phyloP scores from a whole-genome alignment of 2,888 invertebrate species.

The Plebejus argus region DNA sequence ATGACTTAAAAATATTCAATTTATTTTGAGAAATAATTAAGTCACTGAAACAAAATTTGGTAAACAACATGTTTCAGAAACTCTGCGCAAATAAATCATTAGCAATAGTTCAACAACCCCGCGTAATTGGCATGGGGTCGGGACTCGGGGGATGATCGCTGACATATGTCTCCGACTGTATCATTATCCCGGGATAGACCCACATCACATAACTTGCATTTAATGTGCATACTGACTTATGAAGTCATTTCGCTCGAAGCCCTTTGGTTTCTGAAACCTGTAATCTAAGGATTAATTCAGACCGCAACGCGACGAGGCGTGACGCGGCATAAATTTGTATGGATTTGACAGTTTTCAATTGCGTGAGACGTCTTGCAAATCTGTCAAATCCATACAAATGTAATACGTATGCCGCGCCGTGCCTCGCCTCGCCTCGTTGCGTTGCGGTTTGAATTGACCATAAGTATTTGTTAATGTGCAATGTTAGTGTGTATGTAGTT shows the following conservation, averaged over 20 bases:
- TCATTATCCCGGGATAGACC: constrained; percentile 68
- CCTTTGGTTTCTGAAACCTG: not conserved
- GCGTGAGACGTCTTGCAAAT: too few species aligned
- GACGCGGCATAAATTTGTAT: too few species aligned
- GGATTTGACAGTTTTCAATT: too few species aligned
- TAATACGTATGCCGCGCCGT: too few species aligned
- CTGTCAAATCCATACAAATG: too few species aligned
- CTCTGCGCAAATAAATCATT: constrained; percentile 43
- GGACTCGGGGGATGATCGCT: constrained; percentile 51
- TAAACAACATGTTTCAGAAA: constrained; percentile 24
- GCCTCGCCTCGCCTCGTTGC: too few species aligned
- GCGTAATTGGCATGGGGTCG: constrained; percentile 57
- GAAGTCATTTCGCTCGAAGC: not conserved
- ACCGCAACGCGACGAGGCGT: too few species aligned
- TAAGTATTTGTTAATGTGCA: not conserved
- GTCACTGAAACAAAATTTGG: not conserved
- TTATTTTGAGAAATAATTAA: too few species aligned
- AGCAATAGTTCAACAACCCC: constrained; percentile 41
- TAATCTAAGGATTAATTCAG: too few species aligned
- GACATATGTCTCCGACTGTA: constrained; percentile 61
- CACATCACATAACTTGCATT: constrained; percentile 44
- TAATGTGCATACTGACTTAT: constrained; percentile 27
- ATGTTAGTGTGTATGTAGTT: too few species aligned
- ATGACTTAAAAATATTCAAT: too few species aligned
- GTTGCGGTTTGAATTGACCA: too few species aligned